Conservation (phyloP, 2,888 invertebrate species). For the Ectemnius continuus region DNA sequence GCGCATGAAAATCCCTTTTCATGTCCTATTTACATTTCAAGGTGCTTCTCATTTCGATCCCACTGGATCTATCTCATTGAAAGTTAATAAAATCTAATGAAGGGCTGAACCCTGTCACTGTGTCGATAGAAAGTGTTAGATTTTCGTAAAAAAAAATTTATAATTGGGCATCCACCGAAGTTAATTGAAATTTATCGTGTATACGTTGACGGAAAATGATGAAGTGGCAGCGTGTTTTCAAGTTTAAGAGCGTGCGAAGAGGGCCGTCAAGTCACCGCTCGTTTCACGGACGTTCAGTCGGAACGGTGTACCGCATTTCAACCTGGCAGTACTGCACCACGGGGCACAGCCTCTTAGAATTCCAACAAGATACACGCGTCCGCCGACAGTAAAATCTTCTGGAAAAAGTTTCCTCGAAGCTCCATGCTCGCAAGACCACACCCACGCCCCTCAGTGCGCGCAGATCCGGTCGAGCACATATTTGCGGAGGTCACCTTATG, state of each 20-base stretch:
- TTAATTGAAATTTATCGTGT: conserved; percentile 44
- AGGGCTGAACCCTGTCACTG: too few species aligned
- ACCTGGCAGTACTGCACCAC: conserved; percentile 13
- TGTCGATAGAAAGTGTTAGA: too few species aligned
- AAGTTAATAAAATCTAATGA: too few species aligned
- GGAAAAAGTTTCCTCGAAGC: conserved; percentile 47
- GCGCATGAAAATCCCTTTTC: not conserved
- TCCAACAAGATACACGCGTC: conserved; percentile 56
- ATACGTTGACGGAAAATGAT: conserved; percentile 7
- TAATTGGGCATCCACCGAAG: conserved; percentile 2
- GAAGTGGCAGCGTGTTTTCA: not conserved
- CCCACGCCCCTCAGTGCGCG: conserved; percentile 53
- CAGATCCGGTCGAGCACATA: conserved; percentile 64
- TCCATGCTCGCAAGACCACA: conserved; percentile 52
- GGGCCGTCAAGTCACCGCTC: conserved; percentile 15
- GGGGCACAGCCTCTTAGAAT: conserved; percentile 37
- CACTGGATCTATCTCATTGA: too few species aligned
- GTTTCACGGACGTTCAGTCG: conserved; percentile 27
- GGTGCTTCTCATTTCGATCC: too few species aligned
- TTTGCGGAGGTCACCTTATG: conserved; percentile 66
- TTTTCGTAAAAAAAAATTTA: not conserved
- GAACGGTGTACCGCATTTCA: conserved; percentile 29
- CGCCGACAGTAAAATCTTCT: conserved; percentile 56
- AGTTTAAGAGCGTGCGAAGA: conserved; percentile 21
- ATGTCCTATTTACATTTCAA: not conserved